These are phyloP conservation scores for Crotalus tigris DNA, from an alignment of 2,113 vertebrate species.

Conservation along the genomic window DNA sequence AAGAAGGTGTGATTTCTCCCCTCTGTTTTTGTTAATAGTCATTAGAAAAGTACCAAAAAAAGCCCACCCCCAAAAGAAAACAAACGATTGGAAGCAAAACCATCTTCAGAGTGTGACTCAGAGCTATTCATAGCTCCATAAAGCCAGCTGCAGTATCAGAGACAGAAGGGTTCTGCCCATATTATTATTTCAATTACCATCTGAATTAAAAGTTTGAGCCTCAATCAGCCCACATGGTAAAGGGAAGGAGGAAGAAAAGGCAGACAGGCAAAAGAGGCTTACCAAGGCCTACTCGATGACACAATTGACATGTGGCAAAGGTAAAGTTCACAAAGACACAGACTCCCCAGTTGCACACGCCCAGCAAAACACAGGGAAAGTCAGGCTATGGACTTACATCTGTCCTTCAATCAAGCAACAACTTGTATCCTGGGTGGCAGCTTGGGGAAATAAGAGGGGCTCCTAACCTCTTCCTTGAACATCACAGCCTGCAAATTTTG, in stretches of 20 bases:
- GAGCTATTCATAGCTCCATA: conserved; percentile 79
- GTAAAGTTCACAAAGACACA: conserved; percentile 54
- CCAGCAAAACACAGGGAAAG: not conserved
- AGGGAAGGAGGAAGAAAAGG: conserved; percentile 64
- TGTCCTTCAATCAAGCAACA: not conserved
- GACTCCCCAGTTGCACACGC: conserved; percentile 6
- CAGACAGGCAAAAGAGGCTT: conserved; percentile 65
- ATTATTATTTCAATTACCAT: conserved; percentile 88
- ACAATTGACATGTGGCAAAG: conserved; percentile 45
- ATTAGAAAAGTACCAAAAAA: conserved; percentile 53
- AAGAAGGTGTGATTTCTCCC: conserved; percentile 31
- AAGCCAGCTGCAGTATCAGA: conserved; percentile 80
- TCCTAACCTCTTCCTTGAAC: not conserved
- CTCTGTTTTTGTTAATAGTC: conserved; percentile 23
- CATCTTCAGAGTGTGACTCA: conserved; percentile 77
- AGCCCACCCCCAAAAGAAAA: conserved; percentile 52
- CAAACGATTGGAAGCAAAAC: conserved; percentile 71
- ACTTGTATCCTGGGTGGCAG: not conserved
- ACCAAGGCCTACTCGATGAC: conserved; percentile 58
- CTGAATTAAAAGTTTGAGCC: conserved; percentile 85
- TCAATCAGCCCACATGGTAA: conserved; percentile 76
- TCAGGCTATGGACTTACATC: not conserved
- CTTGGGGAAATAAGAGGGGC: not conserved
- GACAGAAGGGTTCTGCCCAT: conserved; percentile 80
- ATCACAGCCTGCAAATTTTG: not conserved